phyloP scores from a whole-genome alignment of 2,113 vertebrate genomes.

The Notothenia rossii region DNA sequence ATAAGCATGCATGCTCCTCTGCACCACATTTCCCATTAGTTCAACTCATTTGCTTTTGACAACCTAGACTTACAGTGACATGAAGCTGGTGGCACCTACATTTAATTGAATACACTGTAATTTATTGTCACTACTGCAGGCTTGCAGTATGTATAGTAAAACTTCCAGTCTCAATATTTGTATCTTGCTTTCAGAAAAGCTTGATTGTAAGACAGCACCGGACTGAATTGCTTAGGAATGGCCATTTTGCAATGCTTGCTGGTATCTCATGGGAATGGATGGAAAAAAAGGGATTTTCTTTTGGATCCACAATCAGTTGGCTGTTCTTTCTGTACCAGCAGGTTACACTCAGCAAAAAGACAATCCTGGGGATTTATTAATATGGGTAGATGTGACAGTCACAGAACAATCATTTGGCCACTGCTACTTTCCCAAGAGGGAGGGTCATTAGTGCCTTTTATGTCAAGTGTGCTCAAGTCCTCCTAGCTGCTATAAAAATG shows the following conservation, averaged over 20 bases:
- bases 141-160: slow-evolving; percentile 4
- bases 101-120: background rate
- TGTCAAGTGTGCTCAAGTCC: slow-evolving; percentile 44
- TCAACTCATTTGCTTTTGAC: slow-evolving; percentile 41
- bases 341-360: slow-evolving; percentile 52
- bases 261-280: slow-evolving; percentile 41
- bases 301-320: slow-evolving; percentile 48
- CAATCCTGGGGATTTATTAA: slow-evolving; percentile 42
- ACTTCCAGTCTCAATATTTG: slow-evolving; percentile 44
- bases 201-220: slow-evolving; percentile 49
- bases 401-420: slow-evolving; percentile 58
- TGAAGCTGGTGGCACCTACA: slow-evolving; percentile 54
- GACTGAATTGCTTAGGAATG: slow-evolving; percentile 50
- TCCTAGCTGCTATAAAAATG: slow-evolving; percentile 3
- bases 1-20: background rate
- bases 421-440: slow-evolving; percentile 18
- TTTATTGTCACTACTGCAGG: background rate
- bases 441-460: slow-evolving; percentile 61
- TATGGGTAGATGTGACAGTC: slow-evolving; percentile 54
- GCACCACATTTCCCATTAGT: slow-evolving; percentile 32
- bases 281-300: slow-evolving; percentile 10
- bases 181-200: slow-evolving; percentile 25
- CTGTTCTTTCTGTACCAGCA: slow-evolving; percentile 47
- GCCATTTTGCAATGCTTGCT: slow-evolving; percentile 49
- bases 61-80: slow-evolving; percentile 76